Conservation (phyloP, 2,797 vertebrate genomes). For the Caiman crocodilus region DNA sequence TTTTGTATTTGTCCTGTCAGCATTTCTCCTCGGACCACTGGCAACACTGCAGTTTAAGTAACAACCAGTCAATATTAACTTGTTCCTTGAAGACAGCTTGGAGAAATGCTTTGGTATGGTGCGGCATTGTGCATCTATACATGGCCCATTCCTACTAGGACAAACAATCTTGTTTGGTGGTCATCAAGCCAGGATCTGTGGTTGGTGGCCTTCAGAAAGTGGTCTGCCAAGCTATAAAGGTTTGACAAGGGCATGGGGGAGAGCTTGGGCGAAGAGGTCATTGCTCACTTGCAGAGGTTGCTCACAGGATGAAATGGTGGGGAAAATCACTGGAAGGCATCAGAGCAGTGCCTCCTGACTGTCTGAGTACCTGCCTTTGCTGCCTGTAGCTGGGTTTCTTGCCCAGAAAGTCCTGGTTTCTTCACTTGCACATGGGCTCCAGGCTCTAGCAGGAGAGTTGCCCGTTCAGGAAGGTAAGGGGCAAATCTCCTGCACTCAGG, state of each 20-base stretch:
- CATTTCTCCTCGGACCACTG: background rate
- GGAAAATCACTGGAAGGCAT: constrained; percentile 14
- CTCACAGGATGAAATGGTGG: background rate
- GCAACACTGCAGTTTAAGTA: constrained; percentile 33
- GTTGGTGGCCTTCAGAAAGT: constrained; percentile 10
- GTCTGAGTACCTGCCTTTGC: background rate
- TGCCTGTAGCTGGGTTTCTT: no score
- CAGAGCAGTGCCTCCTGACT: background rate
- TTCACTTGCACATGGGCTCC: fast-evolving
- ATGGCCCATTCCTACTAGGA: background rate
- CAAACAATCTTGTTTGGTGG: constrained; percentile 52
- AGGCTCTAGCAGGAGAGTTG: fast-evolving
- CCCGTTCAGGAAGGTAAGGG: background rate
- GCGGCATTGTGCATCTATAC: background rate
- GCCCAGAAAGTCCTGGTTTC: fast-evolving
- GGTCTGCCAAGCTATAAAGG: constrained; percentile 11
- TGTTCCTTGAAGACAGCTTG: constrained; percentile 37
- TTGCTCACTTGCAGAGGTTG: background rate
- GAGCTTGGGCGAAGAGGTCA: background rate
- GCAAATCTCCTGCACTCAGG: background rate
- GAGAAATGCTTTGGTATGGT: constrained; percentile 41
- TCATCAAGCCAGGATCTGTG: background rate
- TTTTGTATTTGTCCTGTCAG: constrained; percentile 44
- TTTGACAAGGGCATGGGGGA: background rate
- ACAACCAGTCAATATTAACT: background rate